Base-by-base conservation (phyloP, 2,797 vertebrate genomes). In the Garrulus glandarius region DNA sequence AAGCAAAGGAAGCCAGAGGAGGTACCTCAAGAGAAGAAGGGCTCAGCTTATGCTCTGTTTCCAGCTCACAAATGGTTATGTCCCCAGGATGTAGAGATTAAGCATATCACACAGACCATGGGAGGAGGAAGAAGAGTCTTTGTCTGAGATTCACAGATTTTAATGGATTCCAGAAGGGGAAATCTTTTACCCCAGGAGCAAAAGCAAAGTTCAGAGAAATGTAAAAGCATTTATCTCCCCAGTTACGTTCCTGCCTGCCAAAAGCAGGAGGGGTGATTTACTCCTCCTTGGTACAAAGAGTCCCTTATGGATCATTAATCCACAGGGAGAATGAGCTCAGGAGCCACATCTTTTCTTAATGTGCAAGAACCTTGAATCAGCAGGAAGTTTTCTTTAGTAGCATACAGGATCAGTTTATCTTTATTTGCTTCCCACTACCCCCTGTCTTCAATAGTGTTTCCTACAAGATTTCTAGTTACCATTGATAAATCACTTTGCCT, bases 151-250 rank as follows among this genome's bases (percentile, higher is more conserved):
- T 84, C 43, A 67, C n/a, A 74, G 46, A 56, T 82, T 86, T 72
- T 94, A 90, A 94, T 94, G 85, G 70, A 86, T 91, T 96, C 92
- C 91, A 96, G 87, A 92, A 89, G 39, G 29, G 20, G 24, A 95
- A 92, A 81, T 88, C 49, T 93, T 95, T 96, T 92, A 84, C 69
- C 69, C 2, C 10, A 60, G 44, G 13, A 84, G 60, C 41, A 86
- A 88, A 53, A 82, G 46, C 34, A 76, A 93, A 82, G 46, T 90
- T 92, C 80, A 84, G 68, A 93, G 91, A 93, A 96, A 93, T 81
- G 50, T 46, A 95, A 89, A 94, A 92, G 32, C 68, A 88, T 95
- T 94, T 89, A 63, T 96, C 65, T 94, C 41, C 39, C 39, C 55
- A 39, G 39, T 79, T n/a, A 8, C 22, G 4, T 84, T 93, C 83